Evolutionary conservation across 2,797 vertebrate genomes (phyloP).

Genomic region (Sebastes steindachneri): DNA sequence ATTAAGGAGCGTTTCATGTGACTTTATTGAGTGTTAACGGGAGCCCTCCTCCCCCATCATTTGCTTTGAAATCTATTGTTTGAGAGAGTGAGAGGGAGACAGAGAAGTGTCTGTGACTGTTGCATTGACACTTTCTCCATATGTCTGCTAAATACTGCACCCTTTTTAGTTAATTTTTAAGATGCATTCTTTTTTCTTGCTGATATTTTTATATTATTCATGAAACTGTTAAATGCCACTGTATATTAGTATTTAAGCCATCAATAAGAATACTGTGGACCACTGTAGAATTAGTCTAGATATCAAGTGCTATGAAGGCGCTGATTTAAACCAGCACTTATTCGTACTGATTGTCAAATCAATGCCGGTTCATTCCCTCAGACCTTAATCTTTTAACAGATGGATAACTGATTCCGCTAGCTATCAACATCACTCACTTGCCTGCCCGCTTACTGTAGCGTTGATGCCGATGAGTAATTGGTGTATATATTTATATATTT

Average conservation of each 20-base stretch:
- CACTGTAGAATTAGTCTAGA: neutral
- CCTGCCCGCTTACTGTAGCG: constrained; percentile 21
- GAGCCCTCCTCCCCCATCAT: constrained; percentile 44
- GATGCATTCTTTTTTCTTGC: neutral
- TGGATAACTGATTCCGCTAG: constrained; percentile 38
- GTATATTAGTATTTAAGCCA: neutral
- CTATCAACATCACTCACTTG: constrained; percentile 42
- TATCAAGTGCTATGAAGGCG: neutral
- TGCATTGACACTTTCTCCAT: neutral
- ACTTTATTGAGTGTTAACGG: constrained; percentile 66
- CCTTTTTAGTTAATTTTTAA: neutral
- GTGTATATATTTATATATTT: neutral
- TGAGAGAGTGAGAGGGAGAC: constrained; percentile 18
- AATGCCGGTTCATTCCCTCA: constrained; percentile 43
- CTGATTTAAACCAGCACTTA: constrained; percentile 39
- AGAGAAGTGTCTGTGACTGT: constrained; percentile 47
- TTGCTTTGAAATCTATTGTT: constrained; percentile 65
- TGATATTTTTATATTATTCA: neutral
- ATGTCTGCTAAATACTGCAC: neutral
- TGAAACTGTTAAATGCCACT: neutral
- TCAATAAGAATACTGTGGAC: neutral
- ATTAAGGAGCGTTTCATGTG: constrained; percentile 66
- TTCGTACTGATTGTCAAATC: constrained; percentile 45
- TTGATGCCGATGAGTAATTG: constrained; percentile 30
- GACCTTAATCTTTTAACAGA: constrained; percentile 53